Base-by-base conservation (phyloP, 2,113 vertebrate genomes). In the Odocoileus hemionus region DNA sequence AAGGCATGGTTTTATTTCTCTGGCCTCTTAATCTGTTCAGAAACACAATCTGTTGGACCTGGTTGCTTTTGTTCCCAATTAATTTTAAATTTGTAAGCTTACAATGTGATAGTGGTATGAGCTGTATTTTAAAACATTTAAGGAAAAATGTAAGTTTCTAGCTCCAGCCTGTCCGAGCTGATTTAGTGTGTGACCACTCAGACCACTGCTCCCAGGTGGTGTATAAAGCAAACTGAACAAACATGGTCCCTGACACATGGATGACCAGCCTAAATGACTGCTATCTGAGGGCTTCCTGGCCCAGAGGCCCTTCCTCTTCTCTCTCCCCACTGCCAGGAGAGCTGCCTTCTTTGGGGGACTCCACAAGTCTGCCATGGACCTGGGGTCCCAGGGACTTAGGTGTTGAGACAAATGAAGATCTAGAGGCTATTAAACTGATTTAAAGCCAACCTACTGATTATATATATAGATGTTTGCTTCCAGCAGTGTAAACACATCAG, bases 11-110 rank as follows among this genome's bases (percentile, higher is more conserved):
- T 54, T 33, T 58, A 70, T 39, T 80, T 55, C 70, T 36, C 58
- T 86, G 50, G 28, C 60, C 28, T 85, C 86, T 39, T 55, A 23
- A 80, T 85, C 16, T 39, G 78, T 16, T 16, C 57, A 52, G 16
- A 70, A 83, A 79, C 7, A 50, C 16, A 30, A 5, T 61, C 64
- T 61, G 13, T 39, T 78, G 39, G 55, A 76, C 2, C 60, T 93
- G 70, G 91, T 25, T 58, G 54, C 58, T 30, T 95, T 89, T 50
- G 76, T 57, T 61, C 23, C 55, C 54, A 55, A n/a, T 54, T 94
- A 60, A 83, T 76, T 91, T 43, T 95, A 94, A 87, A 84, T 78
- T 17, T 84, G 23, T 58, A 78, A 70, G 55, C 33, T 16, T 25
- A 87, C 86, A 87, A 64, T 43, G 57, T 43, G 39, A 33, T 67